Conservation (phyloP, 2,888 invertebrate species). For the Ditula angustiorana region DNA sequence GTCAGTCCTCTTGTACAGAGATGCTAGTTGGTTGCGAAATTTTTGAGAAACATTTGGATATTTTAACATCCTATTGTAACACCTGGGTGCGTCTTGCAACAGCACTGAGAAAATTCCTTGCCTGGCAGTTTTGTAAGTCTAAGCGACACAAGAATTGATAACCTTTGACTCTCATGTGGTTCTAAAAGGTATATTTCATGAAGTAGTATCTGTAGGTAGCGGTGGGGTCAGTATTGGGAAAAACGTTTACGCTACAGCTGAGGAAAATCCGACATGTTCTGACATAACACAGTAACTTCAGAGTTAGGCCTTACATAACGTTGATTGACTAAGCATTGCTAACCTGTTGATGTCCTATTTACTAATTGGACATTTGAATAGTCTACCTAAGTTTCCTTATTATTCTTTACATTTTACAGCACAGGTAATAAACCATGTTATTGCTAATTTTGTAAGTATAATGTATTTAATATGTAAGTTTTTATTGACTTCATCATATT, state of each 20-base stretch:
- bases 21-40: conserved; percentile 27
- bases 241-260: conserved; percentile 6
- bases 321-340: neutral
- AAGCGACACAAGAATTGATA: neutral
- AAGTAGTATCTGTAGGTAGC: too few relatives aligned
- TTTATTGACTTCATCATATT: neutral
- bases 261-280: conserved; percentile 17
- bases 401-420: neutral
- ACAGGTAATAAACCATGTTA: too few relatives aligned
- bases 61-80: conserved; percentile 25
- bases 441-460: neutral
- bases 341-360: neutral
- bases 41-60: conserved; percentile 13
- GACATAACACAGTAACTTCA: conserved; percentile 22
- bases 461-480: neutral
- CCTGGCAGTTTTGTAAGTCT: neutral
- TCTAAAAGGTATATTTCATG: neutral
- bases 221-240: neutral
- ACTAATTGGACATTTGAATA: neutral
- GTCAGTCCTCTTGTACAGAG: neutral
- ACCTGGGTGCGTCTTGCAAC: conserved; percentile 11
- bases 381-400: neutral
- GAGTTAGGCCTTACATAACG: conserved; percentile 21
- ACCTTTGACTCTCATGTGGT: too few relatives aligned
- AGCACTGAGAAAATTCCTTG: neutral